Evolutionary conservation across 1,140 invertebrate genomes (phyloP), one percentile per base, ranked within the genome.

Genomic region (Caenorhabditis remanei): DNA sequence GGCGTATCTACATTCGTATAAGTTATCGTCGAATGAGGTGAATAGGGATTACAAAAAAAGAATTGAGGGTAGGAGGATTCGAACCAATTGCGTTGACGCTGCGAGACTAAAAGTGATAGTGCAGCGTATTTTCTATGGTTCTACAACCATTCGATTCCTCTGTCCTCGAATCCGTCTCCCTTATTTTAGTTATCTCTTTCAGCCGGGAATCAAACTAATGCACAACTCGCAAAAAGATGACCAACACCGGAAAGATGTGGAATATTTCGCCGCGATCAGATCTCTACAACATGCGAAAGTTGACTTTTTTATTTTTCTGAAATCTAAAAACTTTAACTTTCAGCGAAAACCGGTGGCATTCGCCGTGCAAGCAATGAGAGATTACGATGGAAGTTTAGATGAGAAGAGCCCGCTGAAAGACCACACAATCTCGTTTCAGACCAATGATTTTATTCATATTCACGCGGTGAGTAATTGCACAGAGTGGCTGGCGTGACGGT

Each of bases 371-470:
- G 63, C 86, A 7, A 88, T 89, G 61, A 61, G 90, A 13, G 83
- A 85, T 61, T 90, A 90, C 75, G 89, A 90, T 46, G 89, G 89
- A 14, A 65, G 86, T 41, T 56, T 90, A 9, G 89, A 90, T 43
- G 88, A 90, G 11, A 86, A 89, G 48, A 83, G 71, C 11, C 89
- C 89, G 16, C n/a, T 89, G 24, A 61, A 83, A 8, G 53, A 53
- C 14, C 50, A 85, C 16, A 88, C 88, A 21, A 84, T 90, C 55
- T 90, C 89, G 13, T 90, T 90, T 89, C 79, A 90, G 21, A 75
- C 40, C 16, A 67, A 85, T 65, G 83, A 90, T 67, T 90, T 90
- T 53, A 61, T 90, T 41, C 89, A 90, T 55, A 90, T 90, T 63
- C 87, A 88, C 56, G 16, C 53, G 56, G 89, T 89, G 56, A 67